Evolutionary conservation across 2,888 invertebrate genomes (phyloP).

Genomic region (Tetrapedia diversipes): DNA sequence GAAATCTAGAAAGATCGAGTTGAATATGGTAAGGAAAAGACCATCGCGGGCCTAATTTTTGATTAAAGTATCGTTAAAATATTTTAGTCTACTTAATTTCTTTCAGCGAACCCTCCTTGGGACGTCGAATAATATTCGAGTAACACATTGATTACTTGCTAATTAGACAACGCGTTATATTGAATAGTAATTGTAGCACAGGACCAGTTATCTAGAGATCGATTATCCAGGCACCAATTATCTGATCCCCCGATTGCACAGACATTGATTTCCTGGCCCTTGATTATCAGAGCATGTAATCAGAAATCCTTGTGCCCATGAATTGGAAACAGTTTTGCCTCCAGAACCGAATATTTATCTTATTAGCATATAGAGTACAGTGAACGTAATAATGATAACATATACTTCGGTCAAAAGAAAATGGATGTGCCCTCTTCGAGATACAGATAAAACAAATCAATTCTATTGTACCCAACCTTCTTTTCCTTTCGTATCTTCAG

Average conservation of each 20-base stretch:
- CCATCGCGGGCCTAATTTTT: no score
- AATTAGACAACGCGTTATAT: neutral
- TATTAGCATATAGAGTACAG: neutral
- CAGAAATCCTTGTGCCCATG: slow-evolving; percentile 5
- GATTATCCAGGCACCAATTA: slow-evolving; percentile 19
- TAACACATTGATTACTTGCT: slow-evolving; percentile 5
- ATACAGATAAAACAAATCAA: neutral
- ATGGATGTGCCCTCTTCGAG: no score
- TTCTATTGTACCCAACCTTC: neutral
- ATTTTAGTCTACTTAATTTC: no score
- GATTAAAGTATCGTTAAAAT: no score
- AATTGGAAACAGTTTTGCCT: slow-evolving; percentile 3
- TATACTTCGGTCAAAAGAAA: neutral
- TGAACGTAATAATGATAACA: neutral
- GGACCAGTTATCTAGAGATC: slow-evolving; percentile 7
- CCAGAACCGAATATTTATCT: neutral
- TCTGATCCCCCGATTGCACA: slow-evolving; percentile 18
- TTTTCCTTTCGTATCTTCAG: neutral
- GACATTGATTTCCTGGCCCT: slow-evolving; percentile 20
- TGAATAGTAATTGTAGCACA: neutral
- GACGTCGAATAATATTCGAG: no score
- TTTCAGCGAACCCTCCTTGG: no score
- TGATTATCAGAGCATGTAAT: slow-evolving; percentile 33
- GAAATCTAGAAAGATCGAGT: no score
- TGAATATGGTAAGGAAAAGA: no score